Percentiles rank a stretch among this genome's conserved stretches.
phyloP scores from a whole-genome alignment of 1,140 invertebrate genomes.

The Megalopta genalis region DNA sequence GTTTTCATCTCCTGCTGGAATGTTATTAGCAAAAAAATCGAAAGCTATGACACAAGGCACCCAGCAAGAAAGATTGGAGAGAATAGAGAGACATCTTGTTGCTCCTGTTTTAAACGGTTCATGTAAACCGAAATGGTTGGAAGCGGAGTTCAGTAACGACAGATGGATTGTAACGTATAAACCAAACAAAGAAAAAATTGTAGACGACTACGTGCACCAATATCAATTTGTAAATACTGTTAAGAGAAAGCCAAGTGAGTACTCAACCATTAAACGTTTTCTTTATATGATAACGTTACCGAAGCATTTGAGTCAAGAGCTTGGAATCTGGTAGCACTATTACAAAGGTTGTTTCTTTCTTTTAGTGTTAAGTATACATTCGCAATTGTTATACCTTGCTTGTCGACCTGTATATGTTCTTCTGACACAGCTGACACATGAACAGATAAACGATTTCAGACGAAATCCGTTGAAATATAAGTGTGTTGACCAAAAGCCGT shows the following conservation, averaged over 20 bases:
- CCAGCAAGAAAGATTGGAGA: constrained; percentile 80
- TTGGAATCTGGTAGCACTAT: constrained; percentile 7
- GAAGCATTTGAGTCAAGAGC: background rate
- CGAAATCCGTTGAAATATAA: constrained; percentile 67
- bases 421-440: constrained; percentile 73
- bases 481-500: constrained; percentile 51
- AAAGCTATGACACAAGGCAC: constrained; percentile 80
- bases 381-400: constrained; percentile 72
- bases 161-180: constrained; percentile 75
- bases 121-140: constrained; percentile 78
- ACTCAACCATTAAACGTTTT: constrained; percentile 3
- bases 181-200: constrained; percentile 76
- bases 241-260: constrained; percentile 73
- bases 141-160: constrained; percentile 71
- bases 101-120: constrained; percentile 76
- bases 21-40: constrained; percentile 79
- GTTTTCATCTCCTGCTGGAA: constrained; percentile 82
- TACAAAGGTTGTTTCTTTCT: constrained; percentile 37
- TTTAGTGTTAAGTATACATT: constrained; percentile 69
- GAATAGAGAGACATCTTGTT: constrained; percentile 79
- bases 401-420: constrained; percentile 78
- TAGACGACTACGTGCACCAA: constrained; percentile 76
- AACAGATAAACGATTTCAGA: constrained; percentile 73
- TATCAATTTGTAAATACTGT: constrained; percentile 77
- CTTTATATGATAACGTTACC: background rate